Evolutionary conservation across 1,140 invertebrate species (phyloP), one percentile per base, ranked within the genome.

Genomic region (Pristionchus pacificus): DNA sequence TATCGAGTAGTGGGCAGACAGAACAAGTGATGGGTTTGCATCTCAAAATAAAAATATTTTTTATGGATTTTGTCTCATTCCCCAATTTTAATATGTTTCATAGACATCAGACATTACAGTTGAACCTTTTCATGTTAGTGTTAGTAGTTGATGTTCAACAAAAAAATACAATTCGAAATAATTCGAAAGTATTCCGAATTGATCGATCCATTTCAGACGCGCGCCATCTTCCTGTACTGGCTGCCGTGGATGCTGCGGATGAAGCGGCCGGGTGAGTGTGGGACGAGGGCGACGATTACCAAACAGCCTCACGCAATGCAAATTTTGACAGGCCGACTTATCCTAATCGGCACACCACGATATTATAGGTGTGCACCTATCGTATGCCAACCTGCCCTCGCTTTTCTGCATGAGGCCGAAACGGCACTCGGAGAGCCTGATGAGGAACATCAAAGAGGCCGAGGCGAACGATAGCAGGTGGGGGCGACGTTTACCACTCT

Each of bases 201-300:
- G 6, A 67, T 25, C 25, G 10, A 57, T 29, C 55, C n/a, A 31
- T 28, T 78, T 75, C 64, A 83, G 80, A 78, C 81, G n/a, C 76
- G 82, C 15, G 72, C 82, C 14, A 38, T 82, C 32, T 66, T 82
- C 24, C 77, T 82, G 25, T 82, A 83, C 69, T 82, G 80, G 78
- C 55, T 82, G 14, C 80, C 80, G 0, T 82, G 80, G 64, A 57
- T 81, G 55, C 64, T 82, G 15, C 74, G 82, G 49, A 82, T 82
- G 77, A 72, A 82, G 60, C 67, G 80, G 32, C 80, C 80, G 6
- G 80, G 80, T n/a, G n/a, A n/a, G n/a, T n/a, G n/a, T n/a, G n/a
- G n/a, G n/a, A n/a, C n/a, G n/a, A n/a, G n/a, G n/a, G n/a, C n/a
- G n/a, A n/a, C n/a, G n/a, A n/a, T n/a, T n/a, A n/a, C n/a, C n/a